Base-by-base conservation (phyloP, 2,888 invertebrate species). In the Mechanitis mazaeus region DNA sequence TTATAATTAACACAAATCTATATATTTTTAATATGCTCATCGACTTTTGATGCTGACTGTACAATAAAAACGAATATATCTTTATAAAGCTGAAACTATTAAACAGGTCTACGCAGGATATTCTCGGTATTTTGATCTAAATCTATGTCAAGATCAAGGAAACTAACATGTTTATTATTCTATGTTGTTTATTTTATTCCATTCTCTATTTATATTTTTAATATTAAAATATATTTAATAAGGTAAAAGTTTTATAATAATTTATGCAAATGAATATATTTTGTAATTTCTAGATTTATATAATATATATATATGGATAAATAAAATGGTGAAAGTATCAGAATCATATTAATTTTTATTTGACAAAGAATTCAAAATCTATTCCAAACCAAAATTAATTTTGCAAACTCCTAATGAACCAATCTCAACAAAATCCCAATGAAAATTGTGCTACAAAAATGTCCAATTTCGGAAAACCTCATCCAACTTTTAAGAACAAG, bases 91-190 rank as follows among this genome's bases (percentile, higher is more conserved):
- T 50, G 55, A 61, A 65, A 57, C 57, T 64, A 67, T 64, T 69
- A 70, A 86, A 89, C 87, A 80, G 84, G 89, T 87, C 86, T 28
- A 59, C 70, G 75, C 82, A 84, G 84, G 85, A 87, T 85, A 83
- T 42, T 42, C 9, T 42, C 42, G 42, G 20, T 83, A 83, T 82
- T 84, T 79, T 76, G 66, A 72, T 65, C 72, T 65, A 69, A 77
- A 89, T 85, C 85, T 86, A 79, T 88, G 89, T 89, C 89, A 89
- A 84, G 88, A 87, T 87, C 87, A 87, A 85, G 87, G 87, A 82
- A 76, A 75, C 72, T 71, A 81, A 82, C 83, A 68, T 70, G 83
- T 84, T 81, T 81, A 69, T 82, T 83, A 84, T 80, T 84, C 84
- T 83, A 72, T 69, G 69, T 69, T 79, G 77, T 79, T 73, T 72